Conservation (phyloP, 2,113 vertebrate species). For the Labrus mixtus region DNA sequence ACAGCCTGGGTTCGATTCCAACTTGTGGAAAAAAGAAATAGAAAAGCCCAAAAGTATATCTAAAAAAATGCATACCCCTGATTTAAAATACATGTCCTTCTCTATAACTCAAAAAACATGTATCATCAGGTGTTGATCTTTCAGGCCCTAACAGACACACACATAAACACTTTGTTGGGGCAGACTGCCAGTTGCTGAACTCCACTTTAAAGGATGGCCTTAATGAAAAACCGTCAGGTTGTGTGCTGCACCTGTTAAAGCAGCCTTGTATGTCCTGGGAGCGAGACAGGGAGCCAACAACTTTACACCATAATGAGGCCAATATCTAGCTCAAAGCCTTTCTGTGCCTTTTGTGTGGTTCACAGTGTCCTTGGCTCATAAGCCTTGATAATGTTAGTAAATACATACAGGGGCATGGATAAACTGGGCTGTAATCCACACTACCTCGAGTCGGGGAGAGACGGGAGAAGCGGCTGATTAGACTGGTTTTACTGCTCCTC, state of each 20-base stretch:
- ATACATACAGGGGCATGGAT: constrained; percentile 68
- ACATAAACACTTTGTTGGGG: constrained; percentile 25
- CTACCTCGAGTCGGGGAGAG: constrained; percentile 45
- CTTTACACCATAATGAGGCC: constrained; percentile 71
- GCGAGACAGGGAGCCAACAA: constrained; percentile 50
- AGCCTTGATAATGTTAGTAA: constrained; percentile 74
- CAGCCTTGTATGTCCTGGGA: constrained; percentile 48
- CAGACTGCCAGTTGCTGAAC: constrained; percentile 56
- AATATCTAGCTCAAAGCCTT: constrained; percentile 68
- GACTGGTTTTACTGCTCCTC: constrained; percentile 75
- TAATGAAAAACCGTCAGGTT: constrained; percentile 67
- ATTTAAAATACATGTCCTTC: constrained; percentile 22
- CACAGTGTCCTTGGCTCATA: constrained; percentile 73
- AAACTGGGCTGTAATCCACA: constrained; percentile 70
- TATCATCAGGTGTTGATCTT: constrained; percentile 22
- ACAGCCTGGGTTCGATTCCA: too few species aligned
- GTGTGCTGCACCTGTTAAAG: constrained; percentile 68
- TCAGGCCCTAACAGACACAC: neutral
- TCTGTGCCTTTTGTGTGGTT: constrained; percentile 65
- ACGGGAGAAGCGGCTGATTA: constrained; percentile 72
- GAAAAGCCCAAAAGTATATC: too few species aligned
- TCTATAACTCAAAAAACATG: constrained; percentile 7
- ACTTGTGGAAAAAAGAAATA: too few species aligned
- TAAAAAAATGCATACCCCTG: constrained; percentile 54
- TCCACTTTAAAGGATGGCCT: constrained; percentile 61